Evolutionary conservation across 2,797 vertebrate genomes (phyloP).

Genomic region (Chaenodraco wilsoni): DNA sequence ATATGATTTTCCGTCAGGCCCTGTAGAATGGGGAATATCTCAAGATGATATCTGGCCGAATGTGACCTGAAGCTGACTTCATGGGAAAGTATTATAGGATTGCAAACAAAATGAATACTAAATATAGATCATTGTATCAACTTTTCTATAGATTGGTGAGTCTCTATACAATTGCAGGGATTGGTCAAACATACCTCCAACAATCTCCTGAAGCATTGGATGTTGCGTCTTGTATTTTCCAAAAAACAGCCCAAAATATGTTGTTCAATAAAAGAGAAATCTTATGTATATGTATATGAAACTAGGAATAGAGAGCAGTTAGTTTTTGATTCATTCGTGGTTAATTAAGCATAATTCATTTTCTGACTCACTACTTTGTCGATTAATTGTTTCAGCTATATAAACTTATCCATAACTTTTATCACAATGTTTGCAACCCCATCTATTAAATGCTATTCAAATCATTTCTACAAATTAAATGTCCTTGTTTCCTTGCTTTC

Average conservation of each 20-base stretch:
- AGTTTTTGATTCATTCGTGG: neutral
- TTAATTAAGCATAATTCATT: neutral
- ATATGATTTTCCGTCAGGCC: conserved; percentile 3
- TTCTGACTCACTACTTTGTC: neutral
- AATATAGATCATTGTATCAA: neutral
- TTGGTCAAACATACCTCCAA: neutral
- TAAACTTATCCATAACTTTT: neutral
- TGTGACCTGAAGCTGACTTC: neutral
- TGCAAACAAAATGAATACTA: neutral
- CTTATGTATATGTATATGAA: too few relatives aligned
- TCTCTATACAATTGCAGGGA: too few relatives aligned
- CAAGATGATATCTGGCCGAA: neutral
- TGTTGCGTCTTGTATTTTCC: neutral
- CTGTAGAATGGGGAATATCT: conserved; percentile 2
- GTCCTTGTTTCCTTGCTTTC: neutral
- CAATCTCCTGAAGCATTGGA: neutral
- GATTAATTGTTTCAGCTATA: neutral
- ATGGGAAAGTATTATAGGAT: neutral
- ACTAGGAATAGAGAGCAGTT: neutral
- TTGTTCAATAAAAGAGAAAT: neutral
- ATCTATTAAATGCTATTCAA: neutral
- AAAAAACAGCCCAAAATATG: neutral
- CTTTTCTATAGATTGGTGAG: neutral
- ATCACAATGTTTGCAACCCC: neutral
- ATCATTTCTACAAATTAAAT: neutral